Base-by-base conservation (phyloP, 2,797 vertebrate species). In the Anguilla anguilla region DNA sequence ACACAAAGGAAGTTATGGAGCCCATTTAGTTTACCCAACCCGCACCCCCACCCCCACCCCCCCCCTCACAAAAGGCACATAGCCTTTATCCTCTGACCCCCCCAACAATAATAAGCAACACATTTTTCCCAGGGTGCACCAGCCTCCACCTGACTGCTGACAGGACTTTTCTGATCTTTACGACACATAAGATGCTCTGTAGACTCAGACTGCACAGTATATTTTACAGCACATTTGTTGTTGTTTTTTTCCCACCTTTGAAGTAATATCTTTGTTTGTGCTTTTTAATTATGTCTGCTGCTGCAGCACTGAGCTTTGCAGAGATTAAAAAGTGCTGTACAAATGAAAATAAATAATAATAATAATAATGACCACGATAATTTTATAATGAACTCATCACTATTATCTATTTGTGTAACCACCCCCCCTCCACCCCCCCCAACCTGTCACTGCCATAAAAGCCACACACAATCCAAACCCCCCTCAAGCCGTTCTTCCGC, bases 31-130 rank as follows among this genome's bases (percentile, higher is more conserved):
- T 9, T 35, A 28, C 69, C 64, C 55, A 6, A 39, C 83, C 11
- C 85, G 31, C 9, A 1, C n/a, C 53, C 51, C 31, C 39, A 9
- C 79, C 46, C 55, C 35, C 53, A n/a, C 43, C 25, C 46, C 72
- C 15, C 83, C 39, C 86, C 84, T 46, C 25, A 10, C 39, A 25
- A n/a, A 55, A 57, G 43, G 28, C 69, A 79, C 85, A 86, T 77
- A 35, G 0, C 55, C 87, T 17, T 17, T 57, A 69, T 72, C 51
- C 74, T 51, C 55, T 51, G 49, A 57, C 25, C 31, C 57, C 19
- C 69, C 9, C 39, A 51, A 11, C 13, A 11, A 74, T 49, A 72
- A 67, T n/a, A 49, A 69, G 86, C 15, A 72, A 77, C 85, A 85
- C 28, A 74, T 3, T 15, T 72, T 39, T 43, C 15, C 74, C 35